Base-by-base conservation (phyloP, 1,140 invertebrate genomes). In the Galleria mellonella region DNA sequence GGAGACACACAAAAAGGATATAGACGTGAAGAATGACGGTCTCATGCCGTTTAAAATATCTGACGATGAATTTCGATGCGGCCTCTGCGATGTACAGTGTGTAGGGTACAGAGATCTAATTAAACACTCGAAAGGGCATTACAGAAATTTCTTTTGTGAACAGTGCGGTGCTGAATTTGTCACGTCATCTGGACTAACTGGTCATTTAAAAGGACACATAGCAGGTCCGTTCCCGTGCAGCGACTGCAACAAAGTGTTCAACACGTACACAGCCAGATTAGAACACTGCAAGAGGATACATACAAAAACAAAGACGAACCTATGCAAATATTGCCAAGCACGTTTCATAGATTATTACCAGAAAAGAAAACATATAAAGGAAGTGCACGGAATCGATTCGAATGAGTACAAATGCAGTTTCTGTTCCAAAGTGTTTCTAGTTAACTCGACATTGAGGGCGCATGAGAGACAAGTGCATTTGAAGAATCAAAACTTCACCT, bases 81-180 rank as follows among this genome's bases (percentile, higher is more conserved):
- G 29, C 4, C n/a, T 40, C 1, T 71, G 62, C 12, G 7, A 17
- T 1, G 28, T 45, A 6, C 10, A 37, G 0, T 71, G 55, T 33
- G 36, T 48, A 27, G 58, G 60, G 2, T 72, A 63, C 35, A 59
- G 52, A 36, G n/a, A 39, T 0, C 31, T 76, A 0, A 37, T 57
- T 1, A 49, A 58, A 17, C 72, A 73, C 39, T 68, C 70, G 53
- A 67, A 58, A 9, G 29, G 45, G 0, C 70, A 73, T 53, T 70
- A 60, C 23, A 45, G 43, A 7, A 70, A 70, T 43, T 70, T 56
- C 23, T 31, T 76, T 0, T 76, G 72, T 10, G 51, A 69, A 0
- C 46, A 55, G 1, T 76, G 72, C 28, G 56, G 59, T 6, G 28
- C 50, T 1, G 61, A 66, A 2, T 75, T 64, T 37, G 44, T 68